A percentile compares a stretch with the other conserved stretches of the same genome.
Evolutionary conservation across 2,888 invertebrate genomes (phyloP).

Genomic region (Cacoxenus indagator): DNA sequence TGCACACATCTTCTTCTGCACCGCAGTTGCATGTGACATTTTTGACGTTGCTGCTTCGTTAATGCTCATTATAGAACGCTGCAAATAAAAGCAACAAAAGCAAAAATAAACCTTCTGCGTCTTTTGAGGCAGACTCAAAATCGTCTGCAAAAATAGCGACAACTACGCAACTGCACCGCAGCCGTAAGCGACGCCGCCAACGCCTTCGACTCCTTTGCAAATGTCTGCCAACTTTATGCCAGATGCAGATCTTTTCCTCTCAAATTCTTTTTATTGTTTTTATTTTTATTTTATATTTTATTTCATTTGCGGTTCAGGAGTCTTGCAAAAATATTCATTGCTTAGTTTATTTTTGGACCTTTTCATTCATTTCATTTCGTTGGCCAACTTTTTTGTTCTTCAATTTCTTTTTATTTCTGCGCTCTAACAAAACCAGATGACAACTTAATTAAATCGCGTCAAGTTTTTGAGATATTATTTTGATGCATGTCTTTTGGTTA

Average conservation of each 20-base stretch:
- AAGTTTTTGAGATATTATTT: constrained; percentile 18
- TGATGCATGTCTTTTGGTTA: constrained; percentile 18
- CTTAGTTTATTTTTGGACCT: constrained; percentile 9
- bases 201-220: neutral
- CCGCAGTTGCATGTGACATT: constrained; percentile 20
- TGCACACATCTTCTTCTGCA: constrained; percentile 20
- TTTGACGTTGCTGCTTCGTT: constrained; percentile 29
- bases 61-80: constrained; percentile 50
- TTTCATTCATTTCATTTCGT: neutral
- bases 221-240: constrained; percentile 33
- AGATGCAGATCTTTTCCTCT: constrained; percentile 31
- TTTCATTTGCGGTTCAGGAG: neutral
- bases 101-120: neutral
- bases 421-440: constrained; percentile 31
- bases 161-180: constrained; percentile 24
- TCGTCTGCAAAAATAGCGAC: constrained; percentile 44
- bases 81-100: constrained; percentile 25
- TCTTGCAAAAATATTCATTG: neutral
- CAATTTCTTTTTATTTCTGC: neutral
- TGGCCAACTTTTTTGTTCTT: neutral
- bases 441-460: constrained; percentile 36
- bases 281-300: constrained; percentile 8
- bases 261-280: constrained; percentile 31
- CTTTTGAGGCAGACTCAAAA: constrained; percentile 34
- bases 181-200: neutral